Evolutionary conservation across 2,113 vertebrate species (phyloP), one percentile per base, ranked within the genome.

Genomic region (Gracilinanus agilis): DNA sequence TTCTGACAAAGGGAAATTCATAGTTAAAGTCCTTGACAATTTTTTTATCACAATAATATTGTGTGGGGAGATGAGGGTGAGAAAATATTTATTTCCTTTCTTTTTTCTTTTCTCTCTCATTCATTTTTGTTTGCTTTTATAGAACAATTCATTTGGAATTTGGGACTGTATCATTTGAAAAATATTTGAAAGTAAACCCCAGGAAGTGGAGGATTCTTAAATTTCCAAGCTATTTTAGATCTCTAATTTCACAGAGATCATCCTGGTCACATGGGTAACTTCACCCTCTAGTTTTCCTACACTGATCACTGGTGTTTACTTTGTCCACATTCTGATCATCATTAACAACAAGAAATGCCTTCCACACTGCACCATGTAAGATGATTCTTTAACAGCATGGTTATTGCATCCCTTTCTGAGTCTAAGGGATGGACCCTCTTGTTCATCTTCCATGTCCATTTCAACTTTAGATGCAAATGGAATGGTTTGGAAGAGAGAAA

Each of bases 131-230:
- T 40, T 89, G 95, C 90, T 53, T 90, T 94, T 95, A 91, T 90
- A 53, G 93, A 89, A 55, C 93, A 96, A 93, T 54, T 96, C 44
- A 92, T 89, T 92, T 93, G 9, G 12, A 83, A 96, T 54, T 88
- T 94, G 44, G 83, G 90, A 24, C 3, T 1, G 24, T 94, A 91
- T 94, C 53, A 75, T 55, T 96, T 93, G 92, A 40, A 34, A 44
- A 93, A 56, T 83, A 94, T 90, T 92, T 92, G 91, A 61, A 92
- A 94, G 7, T 96, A 55, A 95, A 94, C 93, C 94, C 55, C n/a
- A 91, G 25, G 89, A 54, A 95, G 21, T 44, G n/a, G 83, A 93
- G 24, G 90, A 88, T 92, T 56, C 54, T 96, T 95, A 93, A 90
- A n/a, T 75, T 58, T 94, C 61, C 55, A 94, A 90, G 54, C 2